Conservation (phyloP, 64 coral and sea anemone species). For the Pocillopora verrucosa region DNA sequence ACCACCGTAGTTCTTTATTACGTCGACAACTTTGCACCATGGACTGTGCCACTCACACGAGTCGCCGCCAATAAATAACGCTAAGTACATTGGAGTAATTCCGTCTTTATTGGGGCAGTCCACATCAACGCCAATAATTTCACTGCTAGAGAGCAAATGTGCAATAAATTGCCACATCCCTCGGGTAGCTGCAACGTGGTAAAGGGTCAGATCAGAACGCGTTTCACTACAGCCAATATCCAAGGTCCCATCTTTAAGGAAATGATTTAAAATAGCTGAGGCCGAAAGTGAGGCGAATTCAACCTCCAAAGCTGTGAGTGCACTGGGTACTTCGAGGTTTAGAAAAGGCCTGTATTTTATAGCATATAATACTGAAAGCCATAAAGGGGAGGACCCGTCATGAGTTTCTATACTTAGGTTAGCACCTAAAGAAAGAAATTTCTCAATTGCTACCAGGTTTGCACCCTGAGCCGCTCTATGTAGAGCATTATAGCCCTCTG, state of each 20-base stretch:
- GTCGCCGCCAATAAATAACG: slow-evolving; percentile 44
- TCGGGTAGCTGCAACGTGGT: slow-evolving; percentile 68
- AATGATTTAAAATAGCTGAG: slow-evolving; percentile 23
- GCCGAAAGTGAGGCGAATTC: slow-evolving; percentile 76
- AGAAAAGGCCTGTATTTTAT: slow-evolving; percentile 51
- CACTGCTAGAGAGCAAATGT: slow-evolving; percentile 10
- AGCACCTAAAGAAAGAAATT: slow-evolving; percentile 62
- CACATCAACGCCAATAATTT: slow-evolving; percentile 52
- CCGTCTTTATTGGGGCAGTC: slow-evolving; percentile 73
- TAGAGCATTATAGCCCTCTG: slow-evolving; percentile 60
- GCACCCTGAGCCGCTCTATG: slow-evolving; percentile 86
- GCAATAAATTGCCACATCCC: slow-evolving; percentile 80
- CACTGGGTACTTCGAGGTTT: slow-evolving; percentile 33
- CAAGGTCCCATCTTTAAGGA: slow-evolving; percentile 6
- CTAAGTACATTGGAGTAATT: slow-evolving; percentile 82
- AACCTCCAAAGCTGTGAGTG: slow-evolving; percentile 60
- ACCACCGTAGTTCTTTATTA: slow-evolving; percentile 54
- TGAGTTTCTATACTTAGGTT: neutral
- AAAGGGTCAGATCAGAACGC: slow-evolving; percentile 28
- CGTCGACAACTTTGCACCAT: slow-evolving; percentile 71
- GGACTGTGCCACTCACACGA: slow-evolving; percentile 58
- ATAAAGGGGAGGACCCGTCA: slow-evolving; percentile 24
- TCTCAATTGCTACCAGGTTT: slow-evolving; percentile 71
- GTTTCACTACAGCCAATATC: slow-evolving; percentile 62
- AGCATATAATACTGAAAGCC: slow-evolving; percentile 58